Evolutionary conservation across 2,113 vertebrate species (phyloP).

Genomic region (Callorhinus ursinus): DNA sequence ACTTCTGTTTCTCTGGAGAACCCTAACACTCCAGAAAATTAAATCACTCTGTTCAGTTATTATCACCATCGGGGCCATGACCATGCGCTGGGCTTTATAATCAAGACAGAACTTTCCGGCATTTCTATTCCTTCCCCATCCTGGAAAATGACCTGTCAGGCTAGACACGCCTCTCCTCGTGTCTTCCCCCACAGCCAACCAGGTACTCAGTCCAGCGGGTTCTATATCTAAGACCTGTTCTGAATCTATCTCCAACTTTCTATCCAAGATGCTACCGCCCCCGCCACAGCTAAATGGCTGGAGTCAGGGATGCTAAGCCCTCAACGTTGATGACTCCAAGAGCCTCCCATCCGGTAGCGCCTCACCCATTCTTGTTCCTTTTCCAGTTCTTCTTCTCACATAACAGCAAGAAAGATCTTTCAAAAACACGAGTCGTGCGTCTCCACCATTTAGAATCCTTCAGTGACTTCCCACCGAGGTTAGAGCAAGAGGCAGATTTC

Average conservation of each 20-base stretch:
- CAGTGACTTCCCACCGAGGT: not conserved
- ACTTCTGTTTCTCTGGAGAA: not conserved
- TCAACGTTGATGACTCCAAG: accelerated
- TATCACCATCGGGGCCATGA: not conserved
- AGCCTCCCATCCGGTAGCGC: not conserved
- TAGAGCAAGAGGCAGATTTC: not conserved
- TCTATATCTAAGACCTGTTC: not conserved
- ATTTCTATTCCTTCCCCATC: not conserved
- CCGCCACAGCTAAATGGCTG: not conserved
- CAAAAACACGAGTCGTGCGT: not conserved
- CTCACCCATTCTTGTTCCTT: not conserved
- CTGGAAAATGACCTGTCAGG: not conserved
- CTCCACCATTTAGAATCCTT: not conserved
- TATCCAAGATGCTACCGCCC: not conserved
- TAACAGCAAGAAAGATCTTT: not conserved
- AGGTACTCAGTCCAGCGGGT: not conserved
- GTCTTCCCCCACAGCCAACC: no score
- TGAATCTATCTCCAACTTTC: not conserved
- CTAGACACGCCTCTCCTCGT: not conserved
- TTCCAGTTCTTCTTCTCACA: not conserved
- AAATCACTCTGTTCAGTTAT: not conserved
- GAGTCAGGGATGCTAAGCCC: not conserved
- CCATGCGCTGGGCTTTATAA: not conserved
- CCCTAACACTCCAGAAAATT: not conserved
- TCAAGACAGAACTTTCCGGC: not conserved